Evolutionary conservation across 2,888 invertebrate species (phyloP).

Genomic region (Agonopterix arenella): DNA sequence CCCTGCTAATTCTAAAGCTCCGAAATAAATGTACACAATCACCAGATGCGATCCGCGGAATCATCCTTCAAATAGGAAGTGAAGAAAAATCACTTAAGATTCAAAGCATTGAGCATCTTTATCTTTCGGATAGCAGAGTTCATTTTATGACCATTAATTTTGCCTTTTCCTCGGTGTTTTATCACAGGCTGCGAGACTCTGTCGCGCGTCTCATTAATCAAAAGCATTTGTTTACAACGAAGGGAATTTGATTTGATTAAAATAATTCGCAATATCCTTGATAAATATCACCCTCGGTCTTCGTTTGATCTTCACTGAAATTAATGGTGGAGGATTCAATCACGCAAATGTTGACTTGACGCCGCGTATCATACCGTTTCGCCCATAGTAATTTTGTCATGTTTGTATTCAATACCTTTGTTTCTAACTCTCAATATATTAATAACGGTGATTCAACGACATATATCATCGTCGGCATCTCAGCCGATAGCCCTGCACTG

Average conservation of each 20-base stretch:
- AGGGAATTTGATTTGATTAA: slow-evolving; percentile 78
- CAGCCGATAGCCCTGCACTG: no score
- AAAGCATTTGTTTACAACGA: slow-evolving; percentile 77
- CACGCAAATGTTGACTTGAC: slow-evolving; percentile 58
- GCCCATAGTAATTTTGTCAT: no score
- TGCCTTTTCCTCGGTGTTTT: slow-evolving; percentile 73
- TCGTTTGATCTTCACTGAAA: slow-evolving; percentile 74
- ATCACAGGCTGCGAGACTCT: slow-evolving; percentile 72
- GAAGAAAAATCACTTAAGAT: slow-evolving; percentile 73
- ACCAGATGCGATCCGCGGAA: slow-evolving; percentile 64
- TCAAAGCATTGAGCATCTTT: slow-evolving; percentile 72
- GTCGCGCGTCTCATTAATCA: slow-evolving; percentile 77
- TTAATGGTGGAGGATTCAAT: slow-evolving; percentile 76
- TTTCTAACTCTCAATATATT: no score
- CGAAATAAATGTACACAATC: slow-evolving; percentile 63
- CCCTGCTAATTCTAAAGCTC: slow-evolving; percentile 41
- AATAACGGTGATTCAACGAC: no score
- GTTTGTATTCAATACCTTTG: no score
- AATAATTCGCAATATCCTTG: slow-evolving; percentile 78
- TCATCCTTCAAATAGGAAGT: slow-evolving; percentile 62
- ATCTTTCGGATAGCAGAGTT: slow-evolving; percentile 74
- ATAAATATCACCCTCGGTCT: slow-evolving; percentile 77
- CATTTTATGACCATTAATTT: slow-evolving; percentile 78
- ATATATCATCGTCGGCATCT: no score
- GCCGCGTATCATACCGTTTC: slow-evolving; percentile 18